phyloP scores from a whole-genome alignment of 2,113 vertebrate genomes.

The Cariama cristata region DNA sequence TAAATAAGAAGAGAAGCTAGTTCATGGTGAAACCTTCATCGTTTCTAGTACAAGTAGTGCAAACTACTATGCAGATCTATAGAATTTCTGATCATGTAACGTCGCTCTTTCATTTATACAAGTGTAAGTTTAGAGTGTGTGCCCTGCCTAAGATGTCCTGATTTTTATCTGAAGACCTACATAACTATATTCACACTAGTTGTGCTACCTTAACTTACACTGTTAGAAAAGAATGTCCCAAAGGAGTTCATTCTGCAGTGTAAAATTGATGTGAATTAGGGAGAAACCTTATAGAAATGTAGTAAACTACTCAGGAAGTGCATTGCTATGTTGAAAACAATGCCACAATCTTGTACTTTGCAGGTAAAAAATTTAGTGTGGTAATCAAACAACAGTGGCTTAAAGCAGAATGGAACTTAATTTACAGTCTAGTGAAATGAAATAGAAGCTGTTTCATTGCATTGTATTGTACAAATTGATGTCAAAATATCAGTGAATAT shows the following conservation, averaged over 20 bases:
- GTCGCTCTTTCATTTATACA: neutral
- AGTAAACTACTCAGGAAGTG: neutral
- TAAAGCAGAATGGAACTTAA: neutral
- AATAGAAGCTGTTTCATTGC: neutral
- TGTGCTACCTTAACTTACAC: neutral
- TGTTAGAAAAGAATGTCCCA: neutral
- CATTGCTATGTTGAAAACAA: neutral
- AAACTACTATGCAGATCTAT: neutral
- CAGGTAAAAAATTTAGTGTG: neutral
- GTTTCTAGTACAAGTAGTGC: neutral
- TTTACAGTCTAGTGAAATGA: neutral
- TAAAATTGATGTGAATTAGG: neutral
- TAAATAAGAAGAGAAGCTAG: neutral
- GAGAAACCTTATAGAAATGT: neutral
- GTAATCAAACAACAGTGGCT: neutral
- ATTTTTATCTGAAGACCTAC: neutral
- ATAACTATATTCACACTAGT: neutral
- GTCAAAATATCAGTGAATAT: neutral
- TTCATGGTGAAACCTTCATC: neutral
- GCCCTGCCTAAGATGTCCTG: neutral
- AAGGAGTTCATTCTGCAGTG: neutral
- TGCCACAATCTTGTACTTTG: neutral
- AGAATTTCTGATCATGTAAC: neutral
- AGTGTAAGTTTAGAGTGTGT: neutral
- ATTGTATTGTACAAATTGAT: neutral